Evolutionary conservation across 2,797 vertebrate genomes (phyloP), one percentile per base, ranked within the genome.

Genomic region (Phalanger gymnotis): DNA sequence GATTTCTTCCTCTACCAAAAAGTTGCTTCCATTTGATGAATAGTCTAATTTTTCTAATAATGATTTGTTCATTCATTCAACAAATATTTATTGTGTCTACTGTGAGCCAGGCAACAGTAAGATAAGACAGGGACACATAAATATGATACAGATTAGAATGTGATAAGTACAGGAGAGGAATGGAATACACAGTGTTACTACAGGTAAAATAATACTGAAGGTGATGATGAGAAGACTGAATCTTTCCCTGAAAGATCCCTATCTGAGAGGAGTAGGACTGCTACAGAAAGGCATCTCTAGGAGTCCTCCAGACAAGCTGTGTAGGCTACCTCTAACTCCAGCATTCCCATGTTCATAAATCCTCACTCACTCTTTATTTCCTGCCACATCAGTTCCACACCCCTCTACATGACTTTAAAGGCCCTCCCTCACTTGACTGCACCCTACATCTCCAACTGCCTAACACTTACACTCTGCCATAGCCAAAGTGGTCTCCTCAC

Each of bases 1-100:
- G 40, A 34, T 66, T 97, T 96, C n/a, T 57, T 30, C 93, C 93
- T 93, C 92, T 54, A 94, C 47, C 40, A 87, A 56, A 30, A 31
- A 30, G 5, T 93, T 51, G 54, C 81, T 94, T 91, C 47, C 31
- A 58, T 57, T 95, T 92, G 81, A 30, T 96, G 51, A 53, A 22
- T 91, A n/a, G n/a, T 90, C 89, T 97, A 94, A 52, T 30, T 95
- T 92, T 96, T 94, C 4, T 73, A 58, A 34, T 9, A 93, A 53
- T 56, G 12, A 96, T 87, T 81, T 6, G 9, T 81, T 87, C 27
- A 87, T 87, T 87, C 40, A 47, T 87, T 47, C 40, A 81, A 81
- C 73, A 81, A 81, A 47, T 27, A 81, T 66, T 66, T 66, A 66
- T 81, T 47, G 9, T 47, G 73, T 19, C 34, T 3, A 19, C 40